Evolutionary conservation across 2,888 invertebrate genomes (phyloP).

Genomic region (Alviniconcha strummeri): DNA sequence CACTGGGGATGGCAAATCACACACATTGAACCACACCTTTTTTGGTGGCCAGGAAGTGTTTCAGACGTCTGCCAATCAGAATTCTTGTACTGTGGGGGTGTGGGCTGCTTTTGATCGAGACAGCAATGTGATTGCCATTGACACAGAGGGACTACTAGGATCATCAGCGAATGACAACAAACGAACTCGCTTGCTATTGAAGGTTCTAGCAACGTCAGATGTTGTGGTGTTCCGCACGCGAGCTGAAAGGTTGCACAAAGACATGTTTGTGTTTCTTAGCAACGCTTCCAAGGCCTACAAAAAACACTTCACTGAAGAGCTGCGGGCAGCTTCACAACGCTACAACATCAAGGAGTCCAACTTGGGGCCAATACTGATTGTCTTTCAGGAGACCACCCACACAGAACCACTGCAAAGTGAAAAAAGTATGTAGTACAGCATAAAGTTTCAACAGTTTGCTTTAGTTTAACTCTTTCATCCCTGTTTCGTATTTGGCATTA

Average conservation of each 20-base stretch:
- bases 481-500: too few species aligned
- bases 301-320: slow-evolving; percentile 80
- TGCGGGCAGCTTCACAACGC: slow-evolving; percentile 74
- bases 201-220: slow-evolving; percentile 88
- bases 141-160: slow-evolving; percentile 86
- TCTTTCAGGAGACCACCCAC: slow-evolving; percentile 87
- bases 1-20: slow-evolving; percentile 88
- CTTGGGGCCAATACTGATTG: slow-evolving; percentile 84
- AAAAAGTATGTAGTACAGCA: slow-evolving; percentile 20
- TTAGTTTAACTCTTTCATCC: too few species aligned
- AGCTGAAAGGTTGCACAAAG: slow-evolving; percentile 84
- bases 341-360: slow-evolving; percentile 75
- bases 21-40: slow-evolving; percentile 85
- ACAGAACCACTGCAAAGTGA: slow-evolving; percentile 76
- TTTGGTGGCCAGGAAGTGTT: slow-evolving; percentile 81
- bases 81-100: slow-evolving; percentile 85
- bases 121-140: slow-evolving; percentile 82
- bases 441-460: too few species aligned
- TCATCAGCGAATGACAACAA: slow-evolving; percentile 79
- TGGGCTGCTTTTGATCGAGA: slow-evolving; percentile 84
- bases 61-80: slow-evolving; percentile 81
- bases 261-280: slow-evolving; percentile 84
- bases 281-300: slow-evolving; percentile 85
- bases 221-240: slow-evolving; percentile 85
- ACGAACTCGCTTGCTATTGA: slow-evolving; percentile 82